phyloP scores from a whole-genome alignment of 2,888 invertebrate genomes.

The Eumerus sabulonum region DNA sequence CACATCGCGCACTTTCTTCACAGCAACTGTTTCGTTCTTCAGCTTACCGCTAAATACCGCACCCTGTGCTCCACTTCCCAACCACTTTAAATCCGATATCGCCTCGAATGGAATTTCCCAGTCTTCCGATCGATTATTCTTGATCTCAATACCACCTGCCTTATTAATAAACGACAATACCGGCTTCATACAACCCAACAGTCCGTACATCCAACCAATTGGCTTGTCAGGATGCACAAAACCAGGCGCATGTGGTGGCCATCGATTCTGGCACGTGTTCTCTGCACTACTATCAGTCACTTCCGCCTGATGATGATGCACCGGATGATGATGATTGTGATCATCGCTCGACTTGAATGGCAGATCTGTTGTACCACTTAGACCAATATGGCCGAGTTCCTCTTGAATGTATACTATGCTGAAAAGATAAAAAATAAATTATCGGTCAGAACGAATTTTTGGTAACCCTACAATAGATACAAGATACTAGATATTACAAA shows the following conservation, averaged over 20 bases:
- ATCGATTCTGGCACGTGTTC: slow-evolving; percentile 79
- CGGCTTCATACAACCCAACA: slow-evolving; percentile 93
- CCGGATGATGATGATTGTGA: slow-evolving; percentile 67
- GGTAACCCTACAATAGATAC: slow-evolving; percentile 41
- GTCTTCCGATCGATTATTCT: slow-evolving; percentile 83
- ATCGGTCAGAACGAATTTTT: slow-evolving; percentile 4
- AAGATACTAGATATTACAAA: slow-evolving; percentile 2
- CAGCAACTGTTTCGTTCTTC: slow-evolving; percentile 92
- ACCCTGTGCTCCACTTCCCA: slow-evolving; percentile 97
- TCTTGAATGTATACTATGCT: slow-evolving; percentile 85
- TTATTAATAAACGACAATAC: slow-evolving; percentile 93
- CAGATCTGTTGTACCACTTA: slow-evolving; percentile 74
- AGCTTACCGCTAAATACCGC: slow-evolving; percentile 94
- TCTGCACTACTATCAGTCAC: slow-evolving; percentile 78
- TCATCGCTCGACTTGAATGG: slow-evolving; percentile 73
- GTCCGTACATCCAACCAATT: slow-evolving; percentile 87
- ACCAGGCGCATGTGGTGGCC: slow-evolving; percentile 79
- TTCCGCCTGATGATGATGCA: slow-evolving; percentile 73
- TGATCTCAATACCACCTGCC: slow-evolving; percentile 85
- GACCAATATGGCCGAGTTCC: slow-evolving; percentile 81
- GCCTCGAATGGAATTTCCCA: slow-evolving; percentile 98
- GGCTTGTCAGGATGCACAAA: slow-evolving; percentile 80
- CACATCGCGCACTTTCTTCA: slow-evolving; percentile 96
- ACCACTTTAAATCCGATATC: slow-evolving; percentile 91
- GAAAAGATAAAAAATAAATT: slow-evolving; percentile 71